Evolutionary conservation across 2,797 vertebrate species (phyloP).

Genomic region (Trichosurus vulpecula): DNA sequence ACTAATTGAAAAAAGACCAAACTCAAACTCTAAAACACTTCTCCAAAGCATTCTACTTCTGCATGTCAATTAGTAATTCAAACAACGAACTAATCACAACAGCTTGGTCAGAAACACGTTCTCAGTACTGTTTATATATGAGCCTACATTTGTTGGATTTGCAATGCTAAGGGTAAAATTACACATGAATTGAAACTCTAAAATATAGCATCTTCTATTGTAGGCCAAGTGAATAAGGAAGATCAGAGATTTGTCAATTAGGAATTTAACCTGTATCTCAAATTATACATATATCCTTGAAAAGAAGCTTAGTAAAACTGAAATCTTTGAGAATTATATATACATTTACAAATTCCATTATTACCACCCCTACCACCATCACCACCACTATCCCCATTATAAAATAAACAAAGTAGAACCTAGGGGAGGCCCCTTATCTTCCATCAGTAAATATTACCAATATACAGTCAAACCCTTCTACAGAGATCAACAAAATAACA

Average conservation of each 20-base stretch:
- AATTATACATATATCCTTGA: constrained; percentile 5
- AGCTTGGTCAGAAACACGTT: constrained; percentile 36
- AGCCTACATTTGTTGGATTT: neutral
- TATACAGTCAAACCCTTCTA: neutral
- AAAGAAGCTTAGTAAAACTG: constrained; percentile 8
- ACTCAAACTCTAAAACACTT: constrained; percentile 73
- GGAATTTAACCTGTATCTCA: constrained; percentile 2
- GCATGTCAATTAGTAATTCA: constrained; percentile 74
- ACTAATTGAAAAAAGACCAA: constrained; percentile 75
- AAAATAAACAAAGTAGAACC: neutral
- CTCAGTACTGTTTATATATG: neutral
- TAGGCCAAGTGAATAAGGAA: neutral
- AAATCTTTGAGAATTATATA: constrained; percentile 4
- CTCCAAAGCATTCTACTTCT: constrained; percentile 68
- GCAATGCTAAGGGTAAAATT: neutral
- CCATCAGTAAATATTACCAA: neutral
- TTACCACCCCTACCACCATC: neutral
- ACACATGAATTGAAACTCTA: neutral
- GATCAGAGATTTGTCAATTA: neutral
- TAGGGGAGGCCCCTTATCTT: neutral
- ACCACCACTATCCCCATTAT: neutral
- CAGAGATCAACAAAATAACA: neutral
- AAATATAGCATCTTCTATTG: neutral
- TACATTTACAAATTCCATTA: neutral
- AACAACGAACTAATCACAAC: constrained; percentile 70